Base-by-base conservation (phyloP, 1,140 invertebrate species). In the Cotesia glomerata region DNA sequence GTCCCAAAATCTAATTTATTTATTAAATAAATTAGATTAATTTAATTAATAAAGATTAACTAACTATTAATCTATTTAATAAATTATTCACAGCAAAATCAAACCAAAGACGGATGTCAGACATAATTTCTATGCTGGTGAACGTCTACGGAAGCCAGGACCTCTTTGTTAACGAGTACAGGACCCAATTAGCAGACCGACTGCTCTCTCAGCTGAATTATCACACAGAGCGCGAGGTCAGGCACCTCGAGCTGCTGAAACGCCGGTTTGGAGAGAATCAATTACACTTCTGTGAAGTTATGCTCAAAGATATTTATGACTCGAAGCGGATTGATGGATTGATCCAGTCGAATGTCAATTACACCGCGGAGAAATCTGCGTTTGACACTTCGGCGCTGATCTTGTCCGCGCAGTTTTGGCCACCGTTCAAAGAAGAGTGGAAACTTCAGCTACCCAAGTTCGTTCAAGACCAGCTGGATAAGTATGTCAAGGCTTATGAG, bases 71-170 rank as follows among this genome's bases (percentile, higher is more conserved):
- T n/a, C n/a, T n/a, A n/a, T n/a, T n/a, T n/a, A 39, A 36, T n/a
- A n/a, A 36, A 11, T 9, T 51, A 54, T 72, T 86, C 88, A n/a
- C 79, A 90, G 88, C 88, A 49, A 90, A 89, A 82, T 88, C 88
- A 54, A 90, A 88, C 0, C 90, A 88, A 77, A 84, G 90, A 34
- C 83, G 92, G 75, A 92, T 93, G 34, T 95, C 95, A 36, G 98
- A 99, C 84, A 98, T 99, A 65, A 98, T 99, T 79, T 97, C 97
- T 54, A 98, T 99, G 93, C 88, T 99, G 9, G 97, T 99, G 0
- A 98, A 97, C 82, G 97, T 99, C 67, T 99, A 99, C 85, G 98
- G 98, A 1, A 98, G 97, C 78, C 98, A 98, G 83, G 97, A 99
- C 84, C 85, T 99, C 13, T 99, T 99, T 89, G 97, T 99, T 0